phyloP scores from a whole-genome alignment of 2,888 invertebrate species.

The Archips xylosteana region DNA sequence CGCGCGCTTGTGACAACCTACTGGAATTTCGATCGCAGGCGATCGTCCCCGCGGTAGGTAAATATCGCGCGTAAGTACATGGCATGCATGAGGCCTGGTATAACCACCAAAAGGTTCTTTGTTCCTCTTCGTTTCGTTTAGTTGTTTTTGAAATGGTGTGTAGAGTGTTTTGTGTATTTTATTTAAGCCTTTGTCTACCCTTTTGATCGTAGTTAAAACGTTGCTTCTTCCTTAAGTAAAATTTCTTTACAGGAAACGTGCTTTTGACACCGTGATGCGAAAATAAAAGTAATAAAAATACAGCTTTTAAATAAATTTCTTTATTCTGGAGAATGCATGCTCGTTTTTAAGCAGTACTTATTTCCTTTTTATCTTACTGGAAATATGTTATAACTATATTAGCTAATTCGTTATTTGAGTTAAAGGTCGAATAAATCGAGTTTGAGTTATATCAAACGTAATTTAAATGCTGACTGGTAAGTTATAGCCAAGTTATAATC shows the following conservation, averaged over 20 bases:
- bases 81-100: too few species aligned
- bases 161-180: conserved; percentile 14
- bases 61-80: too few species aligned
- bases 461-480: conserved; percentile 15
- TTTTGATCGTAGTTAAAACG: conserved; percentile 5
- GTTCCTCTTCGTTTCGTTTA: background rate
- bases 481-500: conserved; percentile 21
- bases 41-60: too few species aligned
- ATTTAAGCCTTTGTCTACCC: conserved; percentile 1
- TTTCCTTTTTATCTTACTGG: background rate
- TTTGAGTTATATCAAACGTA: conserved; percentile 7
- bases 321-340: conserved; percentile 16
- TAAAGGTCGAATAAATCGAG: background rate
- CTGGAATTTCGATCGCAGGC: too few species aligned
- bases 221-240: conserved; percentile 12
- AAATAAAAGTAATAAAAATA: conserved; percentile 15
- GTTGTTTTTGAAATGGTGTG: conserved; percentile 6
- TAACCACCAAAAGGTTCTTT: background rate
- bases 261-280: conserved; percentile 10
- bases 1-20: too few species aligned
- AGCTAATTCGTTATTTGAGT: background rate
- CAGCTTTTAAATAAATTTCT: conserved; percentile 4
- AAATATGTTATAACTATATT: background rate
- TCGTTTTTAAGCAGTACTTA: background rate
- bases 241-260: conserved; percentile 20